These are phyloP conservation scores for Helostoma temminkii DNA, from an alignment of 2,797 vertebrate genomes.

Conservation along the genomic window DNA sequence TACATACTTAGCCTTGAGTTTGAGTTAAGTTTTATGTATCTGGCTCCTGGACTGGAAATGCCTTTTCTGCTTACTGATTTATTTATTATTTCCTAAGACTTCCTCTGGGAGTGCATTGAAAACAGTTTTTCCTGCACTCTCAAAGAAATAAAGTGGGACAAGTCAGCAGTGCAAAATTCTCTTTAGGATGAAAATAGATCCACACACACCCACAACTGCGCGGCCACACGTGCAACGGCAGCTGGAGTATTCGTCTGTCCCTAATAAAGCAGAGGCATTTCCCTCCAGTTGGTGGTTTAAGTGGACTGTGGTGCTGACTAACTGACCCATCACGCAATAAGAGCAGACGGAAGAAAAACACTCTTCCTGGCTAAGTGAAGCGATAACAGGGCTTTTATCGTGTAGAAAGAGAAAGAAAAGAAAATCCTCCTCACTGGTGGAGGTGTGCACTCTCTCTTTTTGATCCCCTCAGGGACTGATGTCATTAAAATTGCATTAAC, in stretches of 20 bases:
- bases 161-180: constrained; percentile 57
- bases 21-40: constrained; percentile 70
- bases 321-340: constrained; percentile 50
- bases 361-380: constrained; percentile 19
- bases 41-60: constrained; percentile 74
- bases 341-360: constrained; percentile 29
- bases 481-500: constrained; percentile 65
- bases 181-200: constrained; percentile 63
- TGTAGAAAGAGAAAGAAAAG: constrained; percentile 21
- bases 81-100: constrained; percentile 78
- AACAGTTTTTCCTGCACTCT: constrained; percentile 72
- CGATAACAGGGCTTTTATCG: constrained; percentile 31
- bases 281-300: constrained; percentile 47
- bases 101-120: constrained; percentile 65
- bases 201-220: constrained; percentile 17
- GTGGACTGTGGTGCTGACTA: constrained; percentile 47
- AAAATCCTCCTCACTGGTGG: constrained; percentile 13
- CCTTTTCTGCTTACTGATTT: constrained; percentile 78
- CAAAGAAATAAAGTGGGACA: constrained; percentile 66
- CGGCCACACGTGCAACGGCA: constrained; percentile 31
- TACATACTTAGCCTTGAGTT: constrained; percentile 66
- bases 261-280: constrained; percentile 63
- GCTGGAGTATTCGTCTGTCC: constrained; percentile 58
- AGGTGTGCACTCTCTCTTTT: constrained; percentile 24
- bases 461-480: constrained; percentile 45